These are phyloP conservation scores for Ophiothrix spiculata DNA, from an alignment of 35 echinoderm and acorn worm species.

Conservation along the genomic window DNA sequence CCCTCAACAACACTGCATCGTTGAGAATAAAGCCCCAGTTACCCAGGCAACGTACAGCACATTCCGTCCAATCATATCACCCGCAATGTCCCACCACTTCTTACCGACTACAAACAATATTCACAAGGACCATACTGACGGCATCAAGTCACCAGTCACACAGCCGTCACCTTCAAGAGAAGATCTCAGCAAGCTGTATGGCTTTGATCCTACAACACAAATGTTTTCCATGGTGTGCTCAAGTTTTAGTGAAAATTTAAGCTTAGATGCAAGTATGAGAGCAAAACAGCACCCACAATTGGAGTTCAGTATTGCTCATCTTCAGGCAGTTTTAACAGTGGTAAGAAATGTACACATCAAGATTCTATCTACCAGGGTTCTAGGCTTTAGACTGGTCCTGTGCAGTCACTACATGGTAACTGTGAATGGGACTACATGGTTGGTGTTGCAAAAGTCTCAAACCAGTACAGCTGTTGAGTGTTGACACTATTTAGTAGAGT, in stretches of 20 bases:
- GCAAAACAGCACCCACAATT: background rate
- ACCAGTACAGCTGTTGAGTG: no score
- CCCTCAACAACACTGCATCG: constrained; percentile 4
- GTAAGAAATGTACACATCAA: no score
- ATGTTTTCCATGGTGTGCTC: constrained; percentile 69
- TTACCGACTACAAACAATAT: constrained; percentile 7
- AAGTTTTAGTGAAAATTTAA: constrained; percentile 20
- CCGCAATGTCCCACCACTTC: constrained; percentile 66
- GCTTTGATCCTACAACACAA: constrained; percentile 8
- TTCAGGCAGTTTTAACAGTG: constrained; percentile 40
- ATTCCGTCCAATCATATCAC: constrained; percentile 91
- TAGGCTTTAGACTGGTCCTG: no score
- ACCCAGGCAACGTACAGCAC: constrained; percentile 51
- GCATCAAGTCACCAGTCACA: background rate
- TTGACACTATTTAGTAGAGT: no score
- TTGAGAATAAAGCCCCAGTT: background rate
- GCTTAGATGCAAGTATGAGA: background rate
- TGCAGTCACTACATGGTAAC: no score
- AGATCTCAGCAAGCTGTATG: constrained; percentile 22
- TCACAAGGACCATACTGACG: background rate
- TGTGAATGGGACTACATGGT: no score
- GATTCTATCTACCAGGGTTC: no score
- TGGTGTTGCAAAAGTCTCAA: no score
- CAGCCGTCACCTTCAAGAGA: background rate
- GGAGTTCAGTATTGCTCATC: constrained; percentile 10